Conservation (phyloP, 1,140 invertebrate genomes). For the Drosophila suzukii region DNA sequence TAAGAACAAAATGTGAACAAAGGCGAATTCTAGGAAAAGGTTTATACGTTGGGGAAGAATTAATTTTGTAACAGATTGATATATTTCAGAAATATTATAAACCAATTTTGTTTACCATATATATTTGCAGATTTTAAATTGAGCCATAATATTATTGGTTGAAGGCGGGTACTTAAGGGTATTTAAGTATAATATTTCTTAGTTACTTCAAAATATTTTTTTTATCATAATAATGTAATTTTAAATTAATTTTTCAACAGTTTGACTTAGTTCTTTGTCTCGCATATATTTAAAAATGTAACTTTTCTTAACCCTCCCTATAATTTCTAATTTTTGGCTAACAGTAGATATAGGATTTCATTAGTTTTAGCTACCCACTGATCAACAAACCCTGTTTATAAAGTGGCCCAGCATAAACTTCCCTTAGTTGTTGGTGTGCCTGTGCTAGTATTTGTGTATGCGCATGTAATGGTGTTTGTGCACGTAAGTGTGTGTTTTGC, state of each 20-base stretch:
- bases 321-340: not conserved
- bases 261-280: no score
- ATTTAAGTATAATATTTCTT: no score
- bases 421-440: not conserved
- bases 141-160: no score
- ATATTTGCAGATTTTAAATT: no score
- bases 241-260: no score
- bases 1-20: not conserved
- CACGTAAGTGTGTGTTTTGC: conserved; percentile 3
- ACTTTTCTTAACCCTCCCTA: no score
- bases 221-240: no score
- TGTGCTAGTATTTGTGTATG: conserved; percentile 1
- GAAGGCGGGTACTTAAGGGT: no score
- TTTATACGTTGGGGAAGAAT: conserved; percentile 16
- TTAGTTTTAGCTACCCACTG: not conserved
- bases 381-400: conserved; percentile 2
- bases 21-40: not conserved
- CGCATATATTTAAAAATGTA: no score
- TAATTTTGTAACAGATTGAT: not conserved
- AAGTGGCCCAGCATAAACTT: conserved; percentile 5
- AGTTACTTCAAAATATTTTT: no score
- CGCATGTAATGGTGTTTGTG: conserved; percentile 1
- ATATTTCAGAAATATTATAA: not conserved
- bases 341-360: not conserved
- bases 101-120: not conserved